These are phyloP conservation scores for Porites lutea DNA, from an alignment of 64 coral and sea anemone species.

Conservation along the genomic window DNA sequence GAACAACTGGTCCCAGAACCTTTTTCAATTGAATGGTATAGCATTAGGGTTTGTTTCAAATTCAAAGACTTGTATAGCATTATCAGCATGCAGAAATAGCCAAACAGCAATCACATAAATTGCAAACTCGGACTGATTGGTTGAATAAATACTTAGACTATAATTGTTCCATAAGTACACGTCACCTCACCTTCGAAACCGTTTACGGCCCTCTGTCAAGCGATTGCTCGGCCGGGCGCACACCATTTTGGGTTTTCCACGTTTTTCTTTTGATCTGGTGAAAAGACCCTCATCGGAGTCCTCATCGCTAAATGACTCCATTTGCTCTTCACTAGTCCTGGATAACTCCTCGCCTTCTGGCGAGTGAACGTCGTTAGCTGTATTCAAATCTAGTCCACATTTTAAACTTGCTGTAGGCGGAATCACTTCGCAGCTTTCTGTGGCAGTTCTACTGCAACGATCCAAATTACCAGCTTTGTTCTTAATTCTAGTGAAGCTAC, in stretches of 20 bases:
- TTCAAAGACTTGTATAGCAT: too few relatives aligned
- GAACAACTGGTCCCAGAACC: too few relatives aligned
- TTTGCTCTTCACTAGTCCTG: background rate
- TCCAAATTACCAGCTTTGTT: background rate
- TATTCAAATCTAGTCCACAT: background rate
- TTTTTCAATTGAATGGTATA: too few relatives aligned
- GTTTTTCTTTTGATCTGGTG: background rate
- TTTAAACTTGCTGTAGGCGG: background rate
- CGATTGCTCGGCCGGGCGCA: background rate
- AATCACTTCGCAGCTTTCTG: background rate
- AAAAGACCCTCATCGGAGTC: slow-evolving; percentile 18
- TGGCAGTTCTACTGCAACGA: background rate
- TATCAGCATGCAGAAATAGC: too few relatives aligned
- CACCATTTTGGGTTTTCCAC: background rate
- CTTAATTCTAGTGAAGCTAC: slow-evolving; percentile 22
- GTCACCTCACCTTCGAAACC: background rate
- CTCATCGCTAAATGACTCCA: slow-evolving; percentile 6
- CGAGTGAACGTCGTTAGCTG: background rate
- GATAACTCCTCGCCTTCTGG: background rate
- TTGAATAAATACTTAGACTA: too few relatives aligned
- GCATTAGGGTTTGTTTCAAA: too few relatives aligned
- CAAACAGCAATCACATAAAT: too few relatives aligned
- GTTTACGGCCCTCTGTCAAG: background rate
- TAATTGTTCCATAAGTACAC: too few relatives aligned
- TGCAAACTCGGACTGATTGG: too few relatives aligned